Evolutionary conservation across 2,113 vertebrate genomes (phyloP), one percentile per base, ranked within the genome.

Genomic region (Rafetus swinhoei): DNA sequence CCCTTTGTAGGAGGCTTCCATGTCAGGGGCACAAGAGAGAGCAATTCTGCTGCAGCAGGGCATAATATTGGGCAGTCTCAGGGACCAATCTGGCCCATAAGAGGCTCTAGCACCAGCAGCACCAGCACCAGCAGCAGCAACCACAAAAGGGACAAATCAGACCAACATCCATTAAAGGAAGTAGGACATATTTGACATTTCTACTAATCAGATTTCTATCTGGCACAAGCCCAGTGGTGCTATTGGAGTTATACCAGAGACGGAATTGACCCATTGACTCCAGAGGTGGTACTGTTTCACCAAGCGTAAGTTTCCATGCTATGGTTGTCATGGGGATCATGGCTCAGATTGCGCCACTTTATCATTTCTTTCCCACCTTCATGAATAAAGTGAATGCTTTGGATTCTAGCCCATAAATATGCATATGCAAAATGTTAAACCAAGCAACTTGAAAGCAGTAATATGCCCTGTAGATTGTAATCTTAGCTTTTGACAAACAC

Each of bases 321-420:
- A 35, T 52, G 72, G 95, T 98, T 98, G 95, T 95, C 87, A 97
- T 97, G 92, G 96, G 91, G 92, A 98, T 96, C 89, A 74, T n/a
- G 6, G 6, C 57, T 93, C 87, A 21, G 39, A 88, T 85, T 88
- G 55, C 94, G 87, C 84, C 92, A 72, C 91, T 97, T 95, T 83
- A 96, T 95, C 91, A 84, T 94, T 93, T 94, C 76, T 93, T 76
- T 95, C 89, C 77, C 86, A 84, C 25, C 45, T 91, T 96, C 92
- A 93, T 96, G 97, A 95, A 95, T 90, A 89, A 97, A 96, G 83
- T 4, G 11, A 84, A 77, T 93, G 76, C 12, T 87, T 95, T 84
- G 92, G 80, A 90, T 97, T 95, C 93, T 81, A 91, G 85, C 72
- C 84, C 96, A 95, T 96, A 97, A 96, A 96, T 94, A 94, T 60